phyloP scores from a whole-genome alignment of 2,888 invertebrate species.

The Amorpha juglandis region DNA sequence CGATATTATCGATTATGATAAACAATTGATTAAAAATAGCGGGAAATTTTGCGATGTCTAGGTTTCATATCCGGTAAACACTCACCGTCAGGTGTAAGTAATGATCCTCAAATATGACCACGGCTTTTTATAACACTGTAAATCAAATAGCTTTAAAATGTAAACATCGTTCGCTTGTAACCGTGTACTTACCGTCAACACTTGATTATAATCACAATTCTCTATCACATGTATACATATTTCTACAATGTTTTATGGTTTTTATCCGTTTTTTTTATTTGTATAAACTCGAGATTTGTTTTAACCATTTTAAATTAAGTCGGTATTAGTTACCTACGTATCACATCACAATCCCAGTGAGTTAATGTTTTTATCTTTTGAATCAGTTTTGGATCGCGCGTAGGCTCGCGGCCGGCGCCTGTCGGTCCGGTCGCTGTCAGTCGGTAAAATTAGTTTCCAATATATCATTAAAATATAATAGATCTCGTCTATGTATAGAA shows the following conservation, averaged over 20 bases:
- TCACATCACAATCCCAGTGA: conserved; percentile 22
- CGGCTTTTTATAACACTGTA: too few species aligned
- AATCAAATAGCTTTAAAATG: conserved; percentile 7
- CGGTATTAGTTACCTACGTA: conserved; percentile 21
- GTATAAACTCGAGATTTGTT: conserved; percentile 4
- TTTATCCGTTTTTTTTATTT: neutral
- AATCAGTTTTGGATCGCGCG: conserved; percentile 2
- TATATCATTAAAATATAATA: conserved; percentile 32
- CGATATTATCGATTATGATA: too few species aligned
- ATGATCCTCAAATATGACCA: too few species aligned
- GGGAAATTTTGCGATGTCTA: too few species aligned
- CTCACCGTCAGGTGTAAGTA: too few species aligned
- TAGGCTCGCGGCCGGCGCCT: neutral
- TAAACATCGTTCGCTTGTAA: neutral
- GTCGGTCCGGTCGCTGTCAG: neutral
- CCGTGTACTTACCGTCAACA: conserved; percentile 1
- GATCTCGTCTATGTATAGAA: conserved; percentile 40
- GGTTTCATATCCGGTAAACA: too few species aligned
- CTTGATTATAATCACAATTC: conserved; percentile 1
- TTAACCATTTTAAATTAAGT: conserved; percentile 4
- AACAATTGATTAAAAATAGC: too few species aligned
- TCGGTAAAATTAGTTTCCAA: conserved; percentile 18
- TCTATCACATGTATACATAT: conserved; percentile 1
- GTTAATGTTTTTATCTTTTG: neutral
- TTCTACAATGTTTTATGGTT: conserved; percentile 2